Percentiles rank a stretch among this genome's conserved stretches.
These are phyloP conservation scores for Reticulitermes lucifugus DNA, from an alignment of 2,888 invertebrate genomes.

Conservation along the genomic window DNA sequence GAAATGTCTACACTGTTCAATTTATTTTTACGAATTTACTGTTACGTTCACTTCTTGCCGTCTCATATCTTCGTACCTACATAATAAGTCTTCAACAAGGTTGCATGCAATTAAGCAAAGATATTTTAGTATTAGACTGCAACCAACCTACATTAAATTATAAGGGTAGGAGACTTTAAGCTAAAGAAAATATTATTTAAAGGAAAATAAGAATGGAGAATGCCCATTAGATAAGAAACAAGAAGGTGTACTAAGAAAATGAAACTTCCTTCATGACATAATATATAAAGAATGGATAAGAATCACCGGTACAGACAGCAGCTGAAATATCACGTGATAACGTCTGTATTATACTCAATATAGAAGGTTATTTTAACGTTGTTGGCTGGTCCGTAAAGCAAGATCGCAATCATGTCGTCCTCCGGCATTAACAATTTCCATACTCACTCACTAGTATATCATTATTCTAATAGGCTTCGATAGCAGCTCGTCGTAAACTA, in stretches of 20 bases:
- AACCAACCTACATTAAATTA: neutral
- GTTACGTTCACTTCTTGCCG: too few species aligned
- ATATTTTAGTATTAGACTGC: neutral
- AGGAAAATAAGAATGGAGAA: neutral
- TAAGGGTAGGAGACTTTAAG: neutral
- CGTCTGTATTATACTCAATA: neutral
- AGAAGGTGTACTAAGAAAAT: neutral
- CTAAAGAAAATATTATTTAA: neutral
- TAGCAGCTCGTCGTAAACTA: conserved; percentile 35
- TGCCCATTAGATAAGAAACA: neutral
- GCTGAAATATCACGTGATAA: conserved; percentile 23
- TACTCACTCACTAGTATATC: conserved; percentile 31
- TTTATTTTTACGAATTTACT: too few species aligned
- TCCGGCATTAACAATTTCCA: conserved; percentile 28
- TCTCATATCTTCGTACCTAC: neutral
- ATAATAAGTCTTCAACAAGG: neutral
- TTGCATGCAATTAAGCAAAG: neutral
- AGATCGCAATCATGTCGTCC: neutral
- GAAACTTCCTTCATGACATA: neutral
- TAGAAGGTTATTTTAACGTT: neutral
- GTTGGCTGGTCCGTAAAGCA: neutral
- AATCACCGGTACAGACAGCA: neutral
- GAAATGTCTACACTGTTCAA: too few species aligned
- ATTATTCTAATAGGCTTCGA: conserved; percentile 38
- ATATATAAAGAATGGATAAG: neutral